Conservation (phyloP, 1,140 invertebrate genomes). For the Zaprionus lachaisei region DNA sequence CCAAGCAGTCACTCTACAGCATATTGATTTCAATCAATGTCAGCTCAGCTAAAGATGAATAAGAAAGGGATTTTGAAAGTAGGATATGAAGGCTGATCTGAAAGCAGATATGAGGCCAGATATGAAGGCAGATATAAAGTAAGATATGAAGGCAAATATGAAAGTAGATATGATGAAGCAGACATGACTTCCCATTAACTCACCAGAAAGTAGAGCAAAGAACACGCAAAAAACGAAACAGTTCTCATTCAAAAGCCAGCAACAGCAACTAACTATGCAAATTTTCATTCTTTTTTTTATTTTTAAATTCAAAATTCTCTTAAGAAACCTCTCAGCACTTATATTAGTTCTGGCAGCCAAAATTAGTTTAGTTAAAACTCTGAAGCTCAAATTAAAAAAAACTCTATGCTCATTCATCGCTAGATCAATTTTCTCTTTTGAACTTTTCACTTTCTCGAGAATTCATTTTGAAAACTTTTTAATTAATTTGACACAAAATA, state of each 20-base stretch:
- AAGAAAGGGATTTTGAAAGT: not conserved
- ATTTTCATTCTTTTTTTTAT: not conserved
- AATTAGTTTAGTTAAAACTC: not conserved
- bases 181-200: not conserved
- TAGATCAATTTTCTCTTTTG: not conserved
- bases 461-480: slow-evolving; percentile 24
- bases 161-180: not conserved
- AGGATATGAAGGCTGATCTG: no score
- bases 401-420: not conserved
- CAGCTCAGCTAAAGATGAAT: slow-evolving; percentile 2
- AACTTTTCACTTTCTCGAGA: slow-evolving; percentile 1
- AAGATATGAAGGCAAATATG: no score
- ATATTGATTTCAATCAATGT: slow-evolving; percentile 52
- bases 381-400: no score
- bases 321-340: not conserved
- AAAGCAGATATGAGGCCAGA: no score
- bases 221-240: not conserved
- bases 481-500: slow-evolving; percentile 36
- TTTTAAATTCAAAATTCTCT: not conserved
- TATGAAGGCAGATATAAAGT: no score
- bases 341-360: not conserved
- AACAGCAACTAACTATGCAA: not conserved
- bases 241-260: not conserved
- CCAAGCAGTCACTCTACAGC: slow-evolving; percentile 1
- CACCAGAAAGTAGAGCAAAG: not conserved